These are phyloP conservation scores for Carpatolechia fugitivella DNA, from an alignment of 2,888 invertebrate species.

Conservation along the genomic window DNA sequence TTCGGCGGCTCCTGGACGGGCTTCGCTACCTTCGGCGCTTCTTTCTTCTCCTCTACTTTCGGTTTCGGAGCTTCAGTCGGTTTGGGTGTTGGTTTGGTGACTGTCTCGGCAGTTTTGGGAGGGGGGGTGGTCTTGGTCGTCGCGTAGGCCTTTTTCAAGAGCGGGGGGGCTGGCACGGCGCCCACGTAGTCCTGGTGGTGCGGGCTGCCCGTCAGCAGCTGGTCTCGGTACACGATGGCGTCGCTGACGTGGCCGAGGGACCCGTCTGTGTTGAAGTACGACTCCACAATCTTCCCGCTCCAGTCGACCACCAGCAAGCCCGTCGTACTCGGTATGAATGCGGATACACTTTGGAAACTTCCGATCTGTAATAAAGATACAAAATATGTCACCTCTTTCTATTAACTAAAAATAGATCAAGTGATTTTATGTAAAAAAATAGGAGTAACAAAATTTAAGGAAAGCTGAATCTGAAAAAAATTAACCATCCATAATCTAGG, in stretches of 20 bases:
- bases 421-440: too few species aligned
- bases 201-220: conserved; percentile 84
- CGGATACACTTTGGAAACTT: conserved; percentile 74
- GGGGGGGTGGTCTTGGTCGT: conserved; percentile 21
- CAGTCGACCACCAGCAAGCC: conserved; percentile 84
- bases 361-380: conserved; percentile 75
- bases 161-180: conserved; percentile 79
- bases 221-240: conserved; percentile 81
- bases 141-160: conserved; percentile 61
- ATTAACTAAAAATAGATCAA: too few species aligned
- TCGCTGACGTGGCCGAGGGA: conserved; percentile 80
- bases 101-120: conserved; percentile 31
- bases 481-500: too few species aligned
- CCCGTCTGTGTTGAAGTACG: conserved; percentile 81
- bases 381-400: not conserved
- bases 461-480: too few species aligned
- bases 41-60: too few species aligned
- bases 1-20: not conserved
- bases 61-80: too few species aligned
- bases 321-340: conserved; percentile 59
- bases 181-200: conserved; percentile 81
- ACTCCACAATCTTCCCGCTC: conserved; percentile 85
- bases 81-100: conserved; percentile 11
- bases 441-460: too few species aligned
- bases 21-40: conserved; percentile 12